phyloP scores from a whole-genome alignment of 2,113 vertebrate species.

The Herpailurus yagouaroundi region DNA sequence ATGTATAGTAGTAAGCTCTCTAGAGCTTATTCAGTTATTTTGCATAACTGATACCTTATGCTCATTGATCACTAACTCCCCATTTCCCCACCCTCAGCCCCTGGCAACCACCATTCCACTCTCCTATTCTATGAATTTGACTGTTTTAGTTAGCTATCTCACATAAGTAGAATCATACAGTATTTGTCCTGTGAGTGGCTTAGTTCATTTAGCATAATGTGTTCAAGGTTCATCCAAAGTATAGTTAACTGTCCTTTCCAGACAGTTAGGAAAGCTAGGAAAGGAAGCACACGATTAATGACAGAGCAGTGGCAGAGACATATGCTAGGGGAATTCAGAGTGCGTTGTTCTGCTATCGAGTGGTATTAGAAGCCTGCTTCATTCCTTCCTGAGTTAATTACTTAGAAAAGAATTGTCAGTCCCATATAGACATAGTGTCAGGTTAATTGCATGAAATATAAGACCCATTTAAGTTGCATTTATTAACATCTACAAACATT shows the following conservation, averaged over 20 bases:
- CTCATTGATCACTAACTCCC: neutral
- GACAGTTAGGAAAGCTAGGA: neutral
- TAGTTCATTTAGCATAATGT: neutral
- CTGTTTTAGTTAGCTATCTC: neutral
- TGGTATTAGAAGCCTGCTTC: neutral
- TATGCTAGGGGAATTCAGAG: neutral
- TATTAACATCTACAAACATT: constrained; percentile 72
- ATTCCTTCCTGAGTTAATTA: constrained; percentile 36
- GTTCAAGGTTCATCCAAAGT: neutral
- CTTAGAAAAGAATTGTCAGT: constrained; percentile 10
- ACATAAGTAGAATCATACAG: neutral
- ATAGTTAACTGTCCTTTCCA: neutral
- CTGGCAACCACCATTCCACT: neutral
- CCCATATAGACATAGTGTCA: neutral
- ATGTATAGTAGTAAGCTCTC: neutral
- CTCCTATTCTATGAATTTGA: neutral
- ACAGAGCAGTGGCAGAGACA: neutral
- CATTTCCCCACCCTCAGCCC: neutral
- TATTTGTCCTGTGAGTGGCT: neutral
- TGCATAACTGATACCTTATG: neutral
- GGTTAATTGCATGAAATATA: constrained; percentile 68
- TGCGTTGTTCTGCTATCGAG: neutral
- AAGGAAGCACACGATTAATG: neutral
- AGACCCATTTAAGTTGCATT: constrained; percentile 41
- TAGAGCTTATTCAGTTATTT: neutral